These are phyloP conservation scores for Psittacula echo DNA, from an alignment of 2,797 vertebrate species.

Conservation along the genomic window DNA sequence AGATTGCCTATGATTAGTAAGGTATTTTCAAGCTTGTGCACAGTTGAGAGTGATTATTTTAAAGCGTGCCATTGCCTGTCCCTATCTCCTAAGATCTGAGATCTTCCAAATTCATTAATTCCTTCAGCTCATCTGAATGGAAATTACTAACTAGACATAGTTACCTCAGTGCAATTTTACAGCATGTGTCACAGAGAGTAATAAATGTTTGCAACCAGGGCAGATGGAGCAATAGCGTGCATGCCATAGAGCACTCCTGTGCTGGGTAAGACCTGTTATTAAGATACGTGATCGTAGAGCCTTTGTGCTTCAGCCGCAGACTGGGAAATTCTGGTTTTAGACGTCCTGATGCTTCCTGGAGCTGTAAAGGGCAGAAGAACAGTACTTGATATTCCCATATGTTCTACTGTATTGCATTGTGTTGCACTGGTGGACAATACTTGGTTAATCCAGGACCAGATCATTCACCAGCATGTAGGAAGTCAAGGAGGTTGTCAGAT, in stretches of 20 bases:
- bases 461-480: background rate
- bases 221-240: conserved; percentile 47
- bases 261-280: conserved; percentile 41
- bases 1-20: background rate
- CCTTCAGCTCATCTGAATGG: conserved; percentile 63
- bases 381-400: background rate
- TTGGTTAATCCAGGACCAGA: background rate
- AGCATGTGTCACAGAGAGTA: conserved; percentile 51
- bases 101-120: conserved; percentile 66
- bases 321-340: conserved; percentile 45
- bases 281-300: background rate
- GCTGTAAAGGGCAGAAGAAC: background rate
- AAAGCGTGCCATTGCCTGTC: conserved; percentile 40
- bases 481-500: background rate
- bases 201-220: conserved; percentile 54
- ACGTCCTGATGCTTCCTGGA: background rate
- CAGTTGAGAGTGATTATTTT: conserved; percentile 52
- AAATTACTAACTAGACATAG: conserved; percentile 19
- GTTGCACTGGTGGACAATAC: background rate
- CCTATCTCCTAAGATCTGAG: conserved; percentile 49
- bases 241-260: conserved; percentile 8
- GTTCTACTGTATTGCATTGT: background rate
- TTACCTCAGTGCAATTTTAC: conserved; percentile 51
- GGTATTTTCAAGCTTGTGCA: conserved; percentile 30
- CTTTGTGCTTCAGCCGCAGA: background rate